Conservation (phyloP, 2,888 invertebrate species). For the Ochlodes sylvanus region DNA sequence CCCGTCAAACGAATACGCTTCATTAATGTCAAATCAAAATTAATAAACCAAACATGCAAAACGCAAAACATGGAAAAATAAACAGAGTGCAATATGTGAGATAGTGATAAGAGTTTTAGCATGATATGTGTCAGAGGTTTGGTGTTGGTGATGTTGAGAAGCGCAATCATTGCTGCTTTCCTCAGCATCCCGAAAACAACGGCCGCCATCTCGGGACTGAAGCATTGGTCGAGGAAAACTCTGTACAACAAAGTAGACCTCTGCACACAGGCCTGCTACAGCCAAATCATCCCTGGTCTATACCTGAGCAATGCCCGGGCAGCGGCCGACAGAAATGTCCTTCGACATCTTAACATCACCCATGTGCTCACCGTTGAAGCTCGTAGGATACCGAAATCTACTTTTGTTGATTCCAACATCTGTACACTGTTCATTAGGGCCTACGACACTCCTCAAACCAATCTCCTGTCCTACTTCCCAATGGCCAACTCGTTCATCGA, state of each 20-base stretch:
- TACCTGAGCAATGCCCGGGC: conserved; percentile 78
- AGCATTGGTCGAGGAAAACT: conserved; percentile 69
- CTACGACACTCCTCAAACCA: conserved; percentile 73
- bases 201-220: conserved; percentile 64
- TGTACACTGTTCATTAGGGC: conserved; percentile 78
- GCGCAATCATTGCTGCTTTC: conserved; percentile 67
- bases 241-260: conserved; percentile 73
- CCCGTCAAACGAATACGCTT: conserved; percentile 45
- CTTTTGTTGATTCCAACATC: conserved; percentile 67
- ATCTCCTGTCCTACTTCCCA: conserved; percentile 78
- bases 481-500: conserved; percentile 78
- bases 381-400: conserved; percentile 68
- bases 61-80: conserved; percentile 44
- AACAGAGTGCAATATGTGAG: conserved; percentile 47
- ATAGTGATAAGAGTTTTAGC: conserved; percentile 44
- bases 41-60: conserved; percentile 39
- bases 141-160: conserved; percentile 68
- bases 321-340: conserved; percentile 66
- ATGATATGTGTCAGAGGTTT: conserved; percentile 61
- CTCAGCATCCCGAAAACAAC: conserved; percentile 70
- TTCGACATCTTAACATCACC: conserved; percentile 72
- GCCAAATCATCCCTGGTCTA: conserved; percentile 69
- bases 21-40: conserved; percentile 51
- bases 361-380: conserved; percentile 80
- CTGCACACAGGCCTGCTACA: conserved; percentile 74